These are phyloP conservation scores for Papilio protenor DNA, from an alignment of 2,888 invertebrate genomes.

Conservation along the genomic window DNA sequence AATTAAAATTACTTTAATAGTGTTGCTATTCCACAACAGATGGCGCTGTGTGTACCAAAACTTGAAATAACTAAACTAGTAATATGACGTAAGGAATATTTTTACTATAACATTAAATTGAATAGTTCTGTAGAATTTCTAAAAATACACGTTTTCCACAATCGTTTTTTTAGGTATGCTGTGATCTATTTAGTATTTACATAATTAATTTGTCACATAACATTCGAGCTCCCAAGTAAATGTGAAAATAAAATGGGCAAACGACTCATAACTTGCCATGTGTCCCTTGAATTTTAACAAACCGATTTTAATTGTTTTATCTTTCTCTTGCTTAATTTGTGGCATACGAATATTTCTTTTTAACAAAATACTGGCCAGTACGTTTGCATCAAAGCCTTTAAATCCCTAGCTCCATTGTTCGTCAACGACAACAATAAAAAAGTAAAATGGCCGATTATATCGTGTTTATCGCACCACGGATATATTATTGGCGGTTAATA, in stretches of 20 bases:
- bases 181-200: no score
- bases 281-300: no score
- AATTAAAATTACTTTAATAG: background rate
- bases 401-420: conserved; percentile 30
- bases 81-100: background rate
- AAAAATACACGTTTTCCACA: no score
- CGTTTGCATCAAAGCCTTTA: background rate
- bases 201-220: no score
- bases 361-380: background rate
- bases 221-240: no score
- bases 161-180: no score
- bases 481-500: conserved; percentile 56
- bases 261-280: no score
- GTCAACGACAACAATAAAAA: conserved; percentile 40
- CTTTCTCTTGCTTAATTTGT: background rate
- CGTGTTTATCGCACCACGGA: conserved; percentile 46
- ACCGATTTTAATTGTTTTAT: background rate
- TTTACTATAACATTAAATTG: background rate
- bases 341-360: background rate
- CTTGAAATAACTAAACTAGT: background rate
- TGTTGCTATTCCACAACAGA: conserved; percentile 51
- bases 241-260: no score
- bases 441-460: conserved; percentile 46
- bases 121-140: background rate
- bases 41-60: conserved; percentile 45